Conservation (phyloP, 2,113 vertebrate species). For the Sialia sialis region DNA sequence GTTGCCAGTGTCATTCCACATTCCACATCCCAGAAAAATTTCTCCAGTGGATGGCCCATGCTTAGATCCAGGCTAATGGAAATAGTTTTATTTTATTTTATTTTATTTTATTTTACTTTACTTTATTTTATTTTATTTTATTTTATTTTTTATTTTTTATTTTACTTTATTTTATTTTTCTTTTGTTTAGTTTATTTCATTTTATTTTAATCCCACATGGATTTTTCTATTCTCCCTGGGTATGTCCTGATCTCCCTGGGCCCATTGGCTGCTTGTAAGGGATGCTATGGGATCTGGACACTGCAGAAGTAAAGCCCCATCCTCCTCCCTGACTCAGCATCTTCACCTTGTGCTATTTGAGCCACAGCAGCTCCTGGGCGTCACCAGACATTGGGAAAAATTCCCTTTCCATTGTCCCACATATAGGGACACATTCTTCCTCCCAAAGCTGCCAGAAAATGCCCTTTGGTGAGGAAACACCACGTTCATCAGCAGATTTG, state of each 20-base stretch:
- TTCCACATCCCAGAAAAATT: neutral
- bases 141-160: neutral
- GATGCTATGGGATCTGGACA: neutral
- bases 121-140: neutral
- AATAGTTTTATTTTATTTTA: neutral
- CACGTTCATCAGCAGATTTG: neutral
- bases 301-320: fast-evolving
- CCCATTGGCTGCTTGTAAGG: neutral
- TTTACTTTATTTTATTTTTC: neutral
- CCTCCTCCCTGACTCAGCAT: neutral
- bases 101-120: neutral
- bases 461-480: neutral
- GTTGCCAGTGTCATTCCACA: neutral
- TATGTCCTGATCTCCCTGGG: neutral
- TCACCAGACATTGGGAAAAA: neutral
- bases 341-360: neutral
- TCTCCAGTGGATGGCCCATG: neutral
- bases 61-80: neutral
- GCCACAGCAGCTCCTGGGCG: neutral
- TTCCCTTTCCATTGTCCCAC: neutral
- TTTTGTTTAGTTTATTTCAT: neutral
- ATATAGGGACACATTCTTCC: fast-evolving
- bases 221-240: neutral
- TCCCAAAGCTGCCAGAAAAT: neutral
- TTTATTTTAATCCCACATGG: neutral